Conservation (phyloP, 2,888 invertebrate species). For the Limnephilus marmoratus region DNA sequence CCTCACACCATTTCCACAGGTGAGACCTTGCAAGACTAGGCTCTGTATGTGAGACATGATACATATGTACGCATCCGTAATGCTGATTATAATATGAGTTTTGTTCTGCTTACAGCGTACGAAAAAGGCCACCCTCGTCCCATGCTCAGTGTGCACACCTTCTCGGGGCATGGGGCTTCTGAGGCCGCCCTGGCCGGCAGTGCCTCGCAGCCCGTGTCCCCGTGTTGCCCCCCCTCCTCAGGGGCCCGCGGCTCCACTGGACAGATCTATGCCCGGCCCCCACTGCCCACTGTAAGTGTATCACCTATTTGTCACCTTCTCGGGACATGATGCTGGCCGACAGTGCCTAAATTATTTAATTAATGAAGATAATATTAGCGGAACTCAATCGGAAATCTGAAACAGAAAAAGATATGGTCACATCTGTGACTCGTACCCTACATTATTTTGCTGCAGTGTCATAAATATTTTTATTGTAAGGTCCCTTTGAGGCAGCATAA, state of each 20-base stretch:
- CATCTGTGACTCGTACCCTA: too few species aligned
- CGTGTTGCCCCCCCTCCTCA: slow-evolving; percentile 67
- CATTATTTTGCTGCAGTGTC: too few species aligned
- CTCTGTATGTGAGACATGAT: too few species aligned
- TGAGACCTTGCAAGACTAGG: slow-evolving; percentile 66
- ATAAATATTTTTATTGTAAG: too few species aligned
- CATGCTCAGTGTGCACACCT: slow-evolving; percentile 91
- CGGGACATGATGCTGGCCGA: too few species aligned
- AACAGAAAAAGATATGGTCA: too few species aligned
- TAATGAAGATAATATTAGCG: too few species aligned
- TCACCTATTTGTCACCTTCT: not conserved
- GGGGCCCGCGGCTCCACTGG: slow-evolving; percentile 59
- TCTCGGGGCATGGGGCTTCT: slow-evolving; percentile 83
- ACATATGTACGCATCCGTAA: not conserved
- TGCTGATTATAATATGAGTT: not conserved
- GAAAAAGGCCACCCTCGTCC: slow-evolving; percentile 92
- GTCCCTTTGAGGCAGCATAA: too few species aligned
- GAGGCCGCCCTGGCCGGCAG: slow-evolving; percentile 67
- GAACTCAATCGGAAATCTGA: too few species aligned
- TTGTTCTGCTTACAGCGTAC: slow-evolving; percentile 79
- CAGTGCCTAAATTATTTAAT: too few species aligned
- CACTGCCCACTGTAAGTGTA: slow-evolving; percentile 82
- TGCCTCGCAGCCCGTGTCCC: slow-evolving; percentile 67
- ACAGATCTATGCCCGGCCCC: slow-evolving; percentile 78
- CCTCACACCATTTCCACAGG: slow-evolving; percentile 96